Conservation (phyloP, 1,140 invertebrate genomes). For the Drosophila teissieri region DNA sequence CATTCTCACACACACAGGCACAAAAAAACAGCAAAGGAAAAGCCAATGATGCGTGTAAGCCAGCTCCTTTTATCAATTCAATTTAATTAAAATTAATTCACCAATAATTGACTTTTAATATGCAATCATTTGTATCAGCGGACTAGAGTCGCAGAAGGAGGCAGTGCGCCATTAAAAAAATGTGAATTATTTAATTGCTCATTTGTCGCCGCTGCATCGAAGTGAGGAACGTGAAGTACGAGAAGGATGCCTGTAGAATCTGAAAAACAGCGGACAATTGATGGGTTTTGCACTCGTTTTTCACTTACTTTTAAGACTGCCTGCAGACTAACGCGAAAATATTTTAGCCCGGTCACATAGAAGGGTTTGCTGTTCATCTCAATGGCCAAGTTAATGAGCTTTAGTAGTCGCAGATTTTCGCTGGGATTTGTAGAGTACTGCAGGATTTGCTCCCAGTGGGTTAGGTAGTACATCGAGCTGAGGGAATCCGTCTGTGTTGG, state of each 20-base stretch:
- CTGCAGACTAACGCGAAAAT: conserved; percentile 68
- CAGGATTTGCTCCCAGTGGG: conserved; percentile 65
- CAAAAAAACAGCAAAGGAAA: conserved; percentile 32
- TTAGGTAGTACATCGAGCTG: conserved; percentile 62
- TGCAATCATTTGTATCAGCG: conserved; percentile 69
- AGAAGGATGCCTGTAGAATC: conserved; percentile 64
- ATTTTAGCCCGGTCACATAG: conserved; percentile 67
- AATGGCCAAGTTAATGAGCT: conserved; percentile 64
- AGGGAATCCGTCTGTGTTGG: conserved; percentile 55
- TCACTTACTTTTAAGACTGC: conserved; percentile 58
- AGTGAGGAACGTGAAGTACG: conserved; percentile 66
- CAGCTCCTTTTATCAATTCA: conserved; percentile 65
- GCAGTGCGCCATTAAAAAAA: conserved; percentile 53
- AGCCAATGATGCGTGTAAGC: conserved; percentile 60
- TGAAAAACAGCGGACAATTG: conserved; percentile 16
- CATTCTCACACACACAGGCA: not conserved
- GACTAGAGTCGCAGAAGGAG: conserved; percentile 23
- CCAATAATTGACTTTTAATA: conserved; percentile 80
- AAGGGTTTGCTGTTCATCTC: conserved; percentile 69
- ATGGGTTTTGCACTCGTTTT: not conserved
- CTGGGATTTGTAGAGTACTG: conserved; percentile 51
- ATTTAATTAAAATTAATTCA: conserved; percentile 79
- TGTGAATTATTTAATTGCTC: conserved; percentile 61
- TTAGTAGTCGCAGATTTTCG: conserved; percentile 66
- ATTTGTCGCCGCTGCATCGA: conserved; percentile 63